A percentile compares a stretch with the other conserved stretches of the same genome.
Evolutionary conservation across 2,888 invertebrate genomes (phyloP).

Genomic region (Slavum lentiscoides): DNA sequence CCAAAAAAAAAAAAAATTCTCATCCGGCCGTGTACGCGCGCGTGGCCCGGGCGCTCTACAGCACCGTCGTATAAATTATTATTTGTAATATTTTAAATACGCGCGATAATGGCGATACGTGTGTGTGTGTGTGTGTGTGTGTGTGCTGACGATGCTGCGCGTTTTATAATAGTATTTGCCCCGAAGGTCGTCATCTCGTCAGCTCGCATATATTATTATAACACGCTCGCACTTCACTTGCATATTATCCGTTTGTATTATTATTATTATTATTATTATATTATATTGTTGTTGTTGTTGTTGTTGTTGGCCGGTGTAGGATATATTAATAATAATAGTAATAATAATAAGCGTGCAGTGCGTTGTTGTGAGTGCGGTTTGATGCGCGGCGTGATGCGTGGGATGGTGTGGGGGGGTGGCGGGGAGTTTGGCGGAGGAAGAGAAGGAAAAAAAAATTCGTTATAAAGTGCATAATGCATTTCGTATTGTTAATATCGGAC

Average conservation of each 20-base stretch:
- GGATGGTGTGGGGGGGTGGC: neutral
- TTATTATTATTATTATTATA: constrained; percentile 5
- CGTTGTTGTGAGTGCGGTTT: too few species aligned
- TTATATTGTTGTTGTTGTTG: too few species aligned
- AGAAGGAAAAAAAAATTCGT: neutral
- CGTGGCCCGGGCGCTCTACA: too few species aligned
- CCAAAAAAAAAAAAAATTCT: too few species aligned
- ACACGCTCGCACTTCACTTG: neutral
- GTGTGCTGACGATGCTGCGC: too few species aligned
- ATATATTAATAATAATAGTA: neutral
- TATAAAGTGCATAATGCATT: constrained; percentile 36
- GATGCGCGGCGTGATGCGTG: neutral
- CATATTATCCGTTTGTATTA: constrained; percentile 13
- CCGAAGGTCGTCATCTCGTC: too few species aligned
- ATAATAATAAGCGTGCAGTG: neutral
- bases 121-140: neutral
- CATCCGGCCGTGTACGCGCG: neutral
- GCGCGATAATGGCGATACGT: neutral
- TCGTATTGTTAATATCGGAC: neutral
- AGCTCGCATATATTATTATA: too few species aligned
- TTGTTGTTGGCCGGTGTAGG: neutral
- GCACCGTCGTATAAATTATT: neutral
- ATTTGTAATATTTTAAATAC: neutral
- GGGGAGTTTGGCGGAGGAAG: neutral
- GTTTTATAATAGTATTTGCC: too few species aligned